phyloP scores from a whole-genome alignment of 2,888 invertebrate genomes.

The Chaetoderma sp. region DNA sequence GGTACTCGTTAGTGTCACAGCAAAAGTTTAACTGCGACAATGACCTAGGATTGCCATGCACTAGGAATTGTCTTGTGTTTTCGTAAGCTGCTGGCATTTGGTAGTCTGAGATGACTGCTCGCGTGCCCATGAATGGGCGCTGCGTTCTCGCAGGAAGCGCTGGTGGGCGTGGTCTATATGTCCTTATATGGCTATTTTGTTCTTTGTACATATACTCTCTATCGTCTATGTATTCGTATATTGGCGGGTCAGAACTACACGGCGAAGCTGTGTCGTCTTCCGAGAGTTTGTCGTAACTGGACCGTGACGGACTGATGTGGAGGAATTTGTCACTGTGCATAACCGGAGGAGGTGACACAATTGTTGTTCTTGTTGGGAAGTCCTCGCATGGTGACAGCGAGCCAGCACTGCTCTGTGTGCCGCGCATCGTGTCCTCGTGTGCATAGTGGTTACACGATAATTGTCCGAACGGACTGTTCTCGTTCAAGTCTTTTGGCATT shows the following conservation, averaged over 20 bases:
- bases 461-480: no score
- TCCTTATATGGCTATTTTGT: no score
- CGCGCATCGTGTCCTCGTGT: constrained; percentile 4
- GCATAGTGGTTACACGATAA: constrained; percentile 11
- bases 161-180: neutral
- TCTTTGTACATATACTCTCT: neutral
- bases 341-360: no score
- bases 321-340: constrained; percentile 2
- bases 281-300: constrained; percentile 7
- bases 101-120: constrained; percentile 1
- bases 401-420: neutral
- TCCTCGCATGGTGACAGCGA: neutral
- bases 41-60: neutral
- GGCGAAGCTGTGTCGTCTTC: constrained; percentile 5
- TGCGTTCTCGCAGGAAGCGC: neutral
- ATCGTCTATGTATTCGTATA: constrained; percentile 9
- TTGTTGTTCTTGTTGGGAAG: no score
- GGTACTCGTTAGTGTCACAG: neutral
- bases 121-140: no score
- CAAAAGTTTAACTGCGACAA: neutral
- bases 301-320: neutral
- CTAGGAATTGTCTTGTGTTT: neutral
- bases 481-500: no score
- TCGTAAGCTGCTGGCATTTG: neutral
- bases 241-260: neutral